Conservation (phyloP, 2,797 vertebrate species). For the Ciconia nigra region DNA sequence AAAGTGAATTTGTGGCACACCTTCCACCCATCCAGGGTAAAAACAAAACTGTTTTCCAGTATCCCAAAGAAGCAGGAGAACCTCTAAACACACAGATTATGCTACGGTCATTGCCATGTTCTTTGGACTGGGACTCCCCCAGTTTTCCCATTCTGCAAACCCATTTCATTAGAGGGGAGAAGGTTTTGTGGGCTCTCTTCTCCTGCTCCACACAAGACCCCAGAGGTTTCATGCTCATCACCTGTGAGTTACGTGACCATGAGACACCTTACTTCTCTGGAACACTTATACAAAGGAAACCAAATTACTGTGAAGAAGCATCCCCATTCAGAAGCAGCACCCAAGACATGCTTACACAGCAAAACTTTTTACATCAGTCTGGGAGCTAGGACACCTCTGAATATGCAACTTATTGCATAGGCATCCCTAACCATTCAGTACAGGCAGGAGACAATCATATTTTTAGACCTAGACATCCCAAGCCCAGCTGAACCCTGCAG, state of each 20-base stretch:
- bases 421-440: not conserved
- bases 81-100: rapidly evolving
- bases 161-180: not conserved
- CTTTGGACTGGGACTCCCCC: no score
- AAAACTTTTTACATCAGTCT: not conserved
- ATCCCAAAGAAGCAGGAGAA: not conserved
- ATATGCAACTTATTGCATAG: rapidly evolving
- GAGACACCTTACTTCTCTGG: not conserved
- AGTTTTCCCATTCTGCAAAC: not conserved
- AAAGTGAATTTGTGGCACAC: rapidly evolving
- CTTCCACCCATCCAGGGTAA: not conserved
- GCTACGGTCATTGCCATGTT: rapidly evolving
- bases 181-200: not conserved
- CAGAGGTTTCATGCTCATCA: not conserved
- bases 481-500: not conserved
- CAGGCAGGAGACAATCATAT: not conserved
- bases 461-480: not conserved
- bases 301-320: not conserved
- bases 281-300: not conserved
- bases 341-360: no score
- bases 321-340: not conserved
- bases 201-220: not conserved
- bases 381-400: not conserved
- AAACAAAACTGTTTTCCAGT: not conserved
- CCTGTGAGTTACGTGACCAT: rapidly evolving